Evolutionary conservation across 2,797 vertebrate species (phyloP), one percentile per base, ranked within the genome.

Genomic region (Microctenopoma lineatum): DNA sequence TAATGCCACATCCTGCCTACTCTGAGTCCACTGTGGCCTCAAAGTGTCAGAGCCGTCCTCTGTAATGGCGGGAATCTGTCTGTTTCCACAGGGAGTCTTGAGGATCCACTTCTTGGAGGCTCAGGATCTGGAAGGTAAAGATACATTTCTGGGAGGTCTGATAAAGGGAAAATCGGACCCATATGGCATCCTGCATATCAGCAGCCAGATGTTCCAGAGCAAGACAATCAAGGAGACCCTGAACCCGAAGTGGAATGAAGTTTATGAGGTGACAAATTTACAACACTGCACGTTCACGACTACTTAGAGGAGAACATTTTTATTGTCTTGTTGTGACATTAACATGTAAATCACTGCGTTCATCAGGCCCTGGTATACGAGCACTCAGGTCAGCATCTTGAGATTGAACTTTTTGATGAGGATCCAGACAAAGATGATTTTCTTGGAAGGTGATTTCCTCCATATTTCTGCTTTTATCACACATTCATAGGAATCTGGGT

Each of bases 341-440:
- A 62, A 27, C 14, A 1, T 46, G 16, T 73, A 18, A 16, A 42
- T 42, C 10, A 11, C 13, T 71, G 15, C 81, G 15, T 59, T 72
- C 52, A 0, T 67, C 73, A 99, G 98, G 96, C 96, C 9, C 82
- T 98, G 81, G 95, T 99, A 36, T 96, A 98, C 66, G 97, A 99
- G 70, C 94, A 95, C 79, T 95, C 97, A 0, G 97, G 98, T 12
- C 97, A 98, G 46, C 96, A 98, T 70, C 87, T 99, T 7, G 97
- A 99, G 91, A 97, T 99, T 56, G 97, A 99, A 79, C 93, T 99
- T 67, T 99, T 98, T 87, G 98, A 99, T 73, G 98, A 99, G 90
- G 98, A 99, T 70, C 96, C 97, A n/a, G 98, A 99, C 81, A 98
- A 98, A 90, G 98, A 99, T 69, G 98, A 99, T 86, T 99, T 99